Evolutionary conservation across 1,140 invertebrate genomes (phyloP).

Genomic region (Dermatophagoides farinae): DNA sequence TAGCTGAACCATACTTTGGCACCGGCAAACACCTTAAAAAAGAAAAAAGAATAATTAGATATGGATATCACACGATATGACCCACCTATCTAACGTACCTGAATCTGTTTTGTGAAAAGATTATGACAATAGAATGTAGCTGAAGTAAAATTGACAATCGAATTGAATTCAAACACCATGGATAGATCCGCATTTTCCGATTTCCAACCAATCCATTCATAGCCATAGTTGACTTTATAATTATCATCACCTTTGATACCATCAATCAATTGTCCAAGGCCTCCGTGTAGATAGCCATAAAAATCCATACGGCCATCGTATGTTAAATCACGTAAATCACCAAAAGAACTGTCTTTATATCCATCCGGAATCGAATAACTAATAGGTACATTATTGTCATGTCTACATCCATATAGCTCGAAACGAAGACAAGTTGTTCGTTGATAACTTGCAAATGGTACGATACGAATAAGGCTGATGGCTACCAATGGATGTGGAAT

Average conservation of each 20-base stretch:
- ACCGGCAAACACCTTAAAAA: not conserved
- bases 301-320: constrained; percentile 62
- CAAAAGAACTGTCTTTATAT: constrained; percentile 41
- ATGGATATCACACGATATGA: constrained; percentile 41
- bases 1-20: constrained; percentile 7
- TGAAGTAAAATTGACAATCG: constrained; percentile 62
- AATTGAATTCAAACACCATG: constrained; percentile 67
- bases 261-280: constrained; percentile 68
- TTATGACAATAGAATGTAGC: constrained; percentile 58
- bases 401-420: constrained; percentile 54
- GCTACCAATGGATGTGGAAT: constrained; percentile 50
- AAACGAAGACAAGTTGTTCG: constrained; percentile 68
- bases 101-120: constrained; percentile 40
- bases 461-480: constrained; percentile 51
- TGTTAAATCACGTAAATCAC: constrained; percentile 67
- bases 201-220: constrained; percentile 69
- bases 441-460: constrained; percentile 57
- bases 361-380: constrained; percentile 66
- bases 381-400: constrained; percentile 56
- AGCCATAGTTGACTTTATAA: constrained; percentile 49
- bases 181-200: constrained; percentile 24
- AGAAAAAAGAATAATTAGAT: not conserved
- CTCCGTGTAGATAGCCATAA: constrained; percentile 37
- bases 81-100: constrained; percentile 62
- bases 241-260: constrained; percentile 53